These are phyloP conservation scores for Cochlearius cochlearius DNA, from an alignment of 2,113 vertebrate genomes.

Conservation along the genomic window DNA sequence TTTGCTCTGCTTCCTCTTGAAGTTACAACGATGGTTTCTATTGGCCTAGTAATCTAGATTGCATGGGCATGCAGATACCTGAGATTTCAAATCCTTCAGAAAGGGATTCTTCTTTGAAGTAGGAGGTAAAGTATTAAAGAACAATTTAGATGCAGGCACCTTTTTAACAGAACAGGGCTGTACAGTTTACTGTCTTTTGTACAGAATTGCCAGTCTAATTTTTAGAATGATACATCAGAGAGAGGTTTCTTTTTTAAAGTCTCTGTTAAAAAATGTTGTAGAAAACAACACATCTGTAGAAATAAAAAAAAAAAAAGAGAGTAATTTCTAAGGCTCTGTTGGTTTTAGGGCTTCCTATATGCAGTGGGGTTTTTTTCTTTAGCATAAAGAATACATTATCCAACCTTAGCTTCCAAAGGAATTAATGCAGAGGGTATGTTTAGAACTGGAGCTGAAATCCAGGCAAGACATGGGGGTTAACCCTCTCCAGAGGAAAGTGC, in stretches of 20 bases:
- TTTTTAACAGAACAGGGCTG: background rate
- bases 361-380: background rate
- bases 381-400: background rate
- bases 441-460: background rate
- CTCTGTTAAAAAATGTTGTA: background rate
- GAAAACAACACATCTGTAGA: background rate
- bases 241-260: background rate
- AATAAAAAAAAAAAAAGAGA: background rate
- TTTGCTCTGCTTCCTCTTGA: background rate
- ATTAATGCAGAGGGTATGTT: background rate
- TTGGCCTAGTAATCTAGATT: background rate
- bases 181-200: background rate
- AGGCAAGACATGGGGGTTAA: background rate
- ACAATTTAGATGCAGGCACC: background rate
- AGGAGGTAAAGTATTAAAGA: background rate
- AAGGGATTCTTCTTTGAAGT: background rate
- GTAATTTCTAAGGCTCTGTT: background rate
- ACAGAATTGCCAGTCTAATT: background rate
- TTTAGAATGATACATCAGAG: background rate
- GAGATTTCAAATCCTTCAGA: background rate
- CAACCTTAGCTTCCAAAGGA: background rate
- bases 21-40: background rate
- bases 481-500: background rate
- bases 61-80: background rate
- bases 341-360: background rate